Percentiles rank a stretch among this genome's conserved stretches.
Evolutionary conservation across 2,797 vertebrate genomes (phyloP).

Genomic region (Pelobates cultripes): DNA sequence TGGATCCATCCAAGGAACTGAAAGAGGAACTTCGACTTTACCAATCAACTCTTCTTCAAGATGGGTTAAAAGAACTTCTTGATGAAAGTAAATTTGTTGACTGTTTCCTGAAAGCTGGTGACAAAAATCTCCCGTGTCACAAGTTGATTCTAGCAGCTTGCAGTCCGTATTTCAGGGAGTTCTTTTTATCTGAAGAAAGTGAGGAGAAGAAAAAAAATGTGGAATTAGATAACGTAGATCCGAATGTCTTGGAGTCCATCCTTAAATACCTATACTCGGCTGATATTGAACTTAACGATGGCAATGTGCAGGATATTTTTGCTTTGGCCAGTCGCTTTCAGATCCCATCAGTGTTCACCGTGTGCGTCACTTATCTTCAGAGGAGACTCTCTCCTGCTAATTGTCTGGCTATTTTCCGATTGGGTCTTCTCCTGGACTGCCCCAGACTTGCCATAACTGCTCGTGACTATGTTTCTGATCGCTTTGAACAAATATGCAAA

Average conservation of each 20-base stretch:
- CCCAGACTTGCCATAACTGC: conserved; percentile 87
- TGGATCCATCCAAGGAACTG: conserved; percentile 86
- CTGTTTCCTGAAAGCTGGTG: conserved; percentile 90
- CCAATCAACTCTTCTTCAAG: conserved; percentile 96
- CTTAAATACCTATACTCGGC: conserved; percentile 96
- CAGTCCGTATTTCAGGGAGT: conserved; percentile 95
- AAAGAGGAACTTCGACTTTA: conserved; percentile 94
- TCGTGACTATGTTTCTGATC: conserved; percentile 90
- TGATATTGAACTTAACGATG: conserved; percentile 92
- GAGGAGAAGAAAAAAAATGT: conserved; percentile 86
- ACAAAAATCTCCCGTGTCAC: conserved; percentile 92
- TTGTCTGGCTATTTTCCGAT: conserved; percentile 89
- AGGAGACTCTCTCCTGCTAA: conserved; percentile 85
- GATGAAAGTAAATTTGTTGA: conserved; percentile 97
- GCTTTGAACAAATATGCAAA: conserved; percentile 82
- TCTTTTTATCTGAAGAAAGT: conserved; percentile 87
- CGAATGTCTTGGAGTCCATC: conserved; percentile 83
- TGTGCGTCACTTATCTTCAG: conserved; percentile 94
- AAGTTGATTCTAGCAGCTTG: conserved; percentile 93
- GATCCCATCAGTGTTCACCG: conserved; percentile 96
- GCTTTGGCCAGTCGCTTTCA: conserved; percentile 90
- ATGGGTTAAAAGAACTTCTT: conserved; percentile 94
- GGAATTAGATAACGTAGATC: conserved; percentile 87
- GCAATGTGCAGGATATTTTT: conserved; percentile 94
- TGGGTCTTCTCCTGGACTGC: conserved; percentile 89